Base-by-base conservation (phyloP, 2,797 vertebrate genomes). In the Pseudomugil tenellus region DNA sequence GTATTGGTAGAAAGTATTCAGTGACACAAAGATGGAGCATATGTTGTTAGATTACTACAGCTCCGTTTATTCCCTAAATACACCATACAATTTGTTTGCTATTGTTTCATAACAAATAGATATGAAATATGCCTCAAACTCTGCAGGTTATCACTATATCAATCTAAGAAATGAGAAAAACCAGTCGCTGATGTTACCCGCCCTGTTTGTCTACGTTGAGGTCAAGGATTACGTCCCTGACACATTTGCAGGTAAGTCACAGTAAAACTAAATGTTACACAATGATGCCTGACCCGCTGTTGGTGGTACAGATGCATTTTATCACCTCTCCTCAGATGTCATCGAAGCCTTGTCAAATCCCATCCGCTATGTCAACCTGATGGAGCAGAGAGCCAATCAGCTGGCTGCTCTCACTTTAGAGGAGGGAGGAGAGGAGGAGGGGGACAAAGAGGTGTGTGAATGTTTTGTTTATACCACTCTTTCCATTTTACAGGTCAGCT, bases 141-240 rank as follows among this genome's bases (percentile, higher is more conserved):
- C 54, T 85, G 31, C 84, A 99, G 98, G 98, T 43, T 99, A 97
- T 86, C 98, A 96, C 91, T 98, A 99, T 87, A 95, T 99, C 89
- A 96, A 92, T 70, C 84, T 99, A 60, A 94, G 96, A 82, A 99
- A 98, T 59, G 98, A 99, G 90, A 98, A 96, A 91, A 99, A 99
- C 91, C 96, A 97, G 82, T 91, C 96, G 2, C 91, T 99, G 81
- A 97, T 85, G 23, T 70, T 99, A 52, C 96, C 98, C 1, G 94
- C 97, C 65, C 92, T 99, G 77, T 99, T 99, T 77, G 95, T 98
- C 58, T 98, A 97, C 76, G 97, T 98, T 31, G 96, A 98, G 70
- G 98, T 99, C 28, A 99, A 99, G 77, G 98, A 99, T 86, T 99
- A 99, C 0, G 98, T 99, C 8, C 98, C 98, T 2, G 98, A 99